Evolutionary conservation across 1,140 invertebrate species (phyloP).

Genomic region (Brachionus rotundiformis): DNA sequence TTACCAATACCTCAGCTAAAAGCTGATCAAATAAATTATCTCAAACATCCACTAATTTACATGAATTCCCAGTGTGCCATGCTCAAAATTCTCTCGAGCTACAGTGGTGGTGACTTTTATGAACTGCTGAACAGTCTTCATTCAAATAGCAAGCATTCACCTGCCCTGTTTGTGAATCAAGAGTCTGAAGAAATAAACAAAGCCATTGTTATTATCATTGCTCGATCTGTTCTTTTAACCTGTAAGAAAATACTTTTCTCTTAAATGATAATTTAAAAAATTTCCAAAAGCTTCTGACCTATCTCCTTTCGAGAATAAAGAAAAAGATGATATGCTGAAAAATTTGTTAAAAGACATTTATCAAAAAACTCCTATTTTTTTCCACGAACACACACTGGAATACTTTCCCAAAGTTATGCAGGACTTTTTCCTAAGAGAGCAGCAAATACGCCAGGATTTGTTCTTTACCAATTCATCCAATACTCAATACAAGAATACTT

Average conservation of each 20-base stretch:
- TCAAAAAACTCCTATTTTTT: conserved; percentile 37
- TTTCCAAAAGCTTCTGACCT: conserved; percentile 23
- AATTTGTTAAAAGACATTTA: conserved; percentile 7
- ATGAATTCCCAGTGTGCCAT: conserved; percentile 28
- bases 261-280: not conserved
- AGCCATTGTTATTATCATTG: conserved; percentile 34
- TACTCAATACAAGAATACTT: conserved; percentile 26
- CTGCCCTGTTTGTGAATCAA: not conserved
- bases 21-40: conserved; percentile 10
- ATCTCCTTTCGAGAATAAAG: conserved; percentile 38
- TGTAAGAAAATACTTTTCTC: too few species aligned
- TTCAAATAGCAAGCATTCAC: conserved; percentile 17
- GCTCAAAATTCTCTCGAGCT: conserved; percentile 31
- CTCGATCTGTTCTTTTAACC: conserved; percentile 8
- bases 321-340: conserved; percentile 37
- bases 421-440: conserved; percentile 33
- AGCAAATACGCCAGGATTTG: not conserved
- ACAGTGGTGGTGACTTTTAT: conserved; percentile 29
- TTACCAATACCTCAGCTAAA: not conserved
- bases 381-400: conserved; percentile 19
- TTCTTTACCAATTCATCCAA: conserved; percentile 43
- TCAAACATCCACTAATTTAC: conserved; percentile 48
- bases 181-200: conserved; percentile 50
- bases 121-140: conserved; percentile 28
- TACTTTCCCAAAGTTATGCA: conserved; percentile 44